Conservation (phyloP, 2,888 invertebrate genomes). For the Parelbella ahira region DNA sequence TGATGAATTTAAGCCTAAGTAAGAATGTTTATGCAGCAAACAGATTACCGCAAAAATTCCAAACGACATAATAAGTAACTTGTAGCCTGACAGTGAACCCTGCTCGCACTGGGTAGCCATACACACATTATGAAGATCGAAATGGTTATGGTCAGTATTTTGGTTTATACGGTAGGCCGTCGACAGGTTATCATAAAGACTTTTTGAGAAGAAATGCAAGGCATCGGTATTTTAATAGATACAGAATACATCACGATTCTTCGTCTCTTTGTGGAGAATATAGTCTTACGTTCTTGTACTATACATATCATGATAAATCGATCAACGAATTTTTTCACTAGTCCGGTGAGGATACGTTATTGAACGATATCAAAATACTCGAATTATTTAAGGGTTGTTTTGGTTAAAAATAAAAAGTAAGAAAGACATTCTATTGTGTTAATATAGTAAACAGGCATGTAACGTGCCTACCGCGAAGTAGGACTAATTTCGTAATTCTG, state of each 20-base stretch:
- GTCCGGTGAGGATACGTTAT: background rate
- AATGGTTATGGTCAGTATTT: conserved; percentile 26
- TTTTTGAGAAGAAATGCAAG: conserved; percentile 27
- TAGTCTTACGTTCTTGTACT: background rate
- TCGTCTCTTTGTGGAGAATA: conserved; percentile 5
- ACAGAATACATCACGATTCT: conserved; percentile 2
- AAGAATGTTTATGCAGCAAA: too few relatives aligned
- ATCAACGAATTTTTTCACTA: background rate
- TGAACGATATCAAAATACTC: conserved; percentile 2
- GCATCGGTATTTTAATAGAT: conserved; percentile 28
- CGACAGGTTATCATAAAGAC: conserved; percentile 22
- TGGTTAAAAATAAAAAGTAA: too few relatives aligned
- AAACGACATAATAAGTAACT: conserved; percentile 12
- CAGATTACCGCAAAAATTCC: conserved; percentile 7
- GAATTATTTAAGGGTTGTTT: too few relatives aligned
- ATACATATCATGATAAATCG: background rate
- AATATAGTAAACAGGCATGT: too few relatives aligned
- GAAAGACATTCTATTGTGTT: too few relatives aligned
- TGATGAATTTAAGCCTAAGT: background rate
- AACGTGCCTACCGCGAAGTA: too few relatives aligned
- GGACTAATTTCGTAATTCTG: too few relatives aligned
- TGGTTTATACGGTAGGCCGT: conserved; percentile 26
- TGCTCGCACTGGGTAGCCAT: conserved; percentile 28
- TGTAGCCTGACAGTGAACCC: conserved; percentile 18
- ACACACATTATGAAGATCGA: conserved; percentile 17